phyloP scores from a whole-genome alignment of 2,888 invertebrate species.

The Drepana falcataria region DNA sequence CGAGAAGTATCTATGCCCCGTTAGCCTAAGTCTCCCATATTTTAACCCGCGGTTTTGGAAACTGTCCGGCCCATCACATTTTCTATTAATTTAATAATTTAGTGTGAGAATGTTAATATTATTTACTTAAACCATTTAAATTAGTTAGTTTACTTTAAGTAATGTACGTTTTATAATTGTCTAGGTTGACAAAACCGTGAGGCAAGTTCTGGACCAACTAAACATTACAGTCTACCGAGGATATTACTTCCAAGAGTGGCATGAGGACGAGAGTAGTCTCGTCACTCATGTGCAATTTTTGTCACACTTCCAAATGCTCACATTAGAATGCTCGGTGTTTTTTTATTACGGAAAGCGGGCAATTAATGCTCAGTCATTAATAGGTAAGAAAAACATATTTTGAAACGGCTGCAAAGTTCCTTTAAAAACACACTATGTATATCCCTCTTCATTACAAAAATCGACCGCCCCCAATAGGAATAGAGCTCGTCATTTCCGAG shows the following conservation, averaged over 20 bases:
- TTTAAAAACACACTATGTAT: background rate
- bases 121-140: too few relatives aligned
- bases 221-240: conserved; percentile 69
- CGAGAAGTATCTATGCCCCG: too few relatives aligned
- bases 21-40: too few relatives aligned
- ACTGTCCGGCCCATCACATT: too few relatives aligned
- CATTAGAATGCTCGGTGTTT: conserved; percentile 73
- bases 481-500: too few relatives aligned
- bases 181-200: conserved; percentile 73
- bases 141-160: background rate
- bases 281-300: conserved; percentile 69
- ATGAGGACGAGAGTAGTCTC: conserved; percentile 31
- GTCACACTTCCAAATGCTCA: conserved; percentile 56
- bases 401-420: background rate
- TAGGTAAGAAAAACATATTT: conserved; percentile 34
- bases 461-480: too few relatives aligned
- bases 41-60: too few relatives aligned
- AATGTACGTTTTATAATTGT: conserved; percentile 3
- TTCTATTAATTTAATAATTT: too few relatives aligned
- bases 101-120: too few relatives aligned
- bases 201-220: conserved; percentile 47
- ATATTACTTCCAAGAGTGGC: conserved; percentile 79
- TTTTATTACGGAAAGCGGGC: conserved; percentile 77
- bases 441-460: too few relatives aligned
- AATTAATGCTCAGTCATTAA: conserved; percentile 61